A percentile compares a stretch with the other conserved stretches of the same genome.
These are phyloP conservation scores for Hedychridium roseum DNA, from an alignment of 2,888 invertebrate genomes.

Conservation along the genomic window DNA sequence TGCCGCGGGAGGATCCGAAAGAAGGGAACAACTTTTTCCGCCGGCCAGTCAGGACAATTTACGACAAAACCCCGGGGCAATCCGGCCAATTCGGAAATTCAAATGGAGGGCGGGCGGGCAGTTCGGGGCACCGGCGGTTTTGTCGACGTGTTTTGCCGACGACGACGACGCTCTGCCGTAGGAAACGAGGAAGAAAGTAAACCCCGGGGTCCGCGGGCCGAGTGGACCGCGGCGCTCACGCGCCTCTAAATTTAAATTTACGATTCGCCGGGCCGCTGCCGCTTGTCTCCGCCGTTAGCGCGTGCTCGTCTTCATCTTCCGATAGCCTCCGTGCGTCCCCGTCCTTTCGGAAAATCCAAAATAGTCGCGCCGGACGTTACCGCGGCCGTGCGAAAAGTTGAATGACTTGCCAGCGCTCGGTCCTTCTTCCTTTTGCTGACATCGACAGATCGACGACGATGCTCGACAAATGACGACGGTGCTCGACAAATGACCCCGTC, in stretches of 20 bases:
- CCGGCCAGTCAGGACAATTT: conserved; percentile 39
- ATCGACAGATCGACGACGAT: too few species aligned
- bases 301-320: conserved; percentile 39
- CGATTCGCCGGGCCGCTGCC: conserved; percentile 34
- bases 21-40: conserved; percentile 50
- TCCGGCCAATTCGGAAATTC: conserved; percentile 47
- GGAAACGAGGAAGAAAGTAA: neutral
- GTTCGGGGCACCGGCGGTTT: neutral
- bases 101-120: too few species aligned
- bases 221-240: conserved; percentile 16
- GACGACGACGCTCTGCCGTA: neutral
- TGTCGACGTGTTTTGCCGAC: conserved; percentile 2
- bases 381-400: too few species aligned
- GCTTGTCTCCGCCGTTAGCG: conserved; percentile 33
- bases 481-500: too few species aligned
- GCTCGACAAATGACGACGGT: too few species aligned
- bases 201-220: neutral
- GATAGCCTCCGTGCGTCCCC: too few species aligned
- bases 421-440: too few species aligned
- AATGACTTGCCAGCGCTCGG: too few species aligned
- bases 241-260: conserved; percentile 51
- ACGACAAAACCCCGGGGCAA: conserved; percentile 50
- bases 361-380: too few species aligned
- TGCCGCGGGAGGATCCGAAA: conserved; percentile 33
- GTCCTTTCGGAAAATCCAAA: too few species aligned